Base-by-base conservation (phyloP, 2,113 vertebrate genomes). In the Paralichthys olivaceus region DNA sequence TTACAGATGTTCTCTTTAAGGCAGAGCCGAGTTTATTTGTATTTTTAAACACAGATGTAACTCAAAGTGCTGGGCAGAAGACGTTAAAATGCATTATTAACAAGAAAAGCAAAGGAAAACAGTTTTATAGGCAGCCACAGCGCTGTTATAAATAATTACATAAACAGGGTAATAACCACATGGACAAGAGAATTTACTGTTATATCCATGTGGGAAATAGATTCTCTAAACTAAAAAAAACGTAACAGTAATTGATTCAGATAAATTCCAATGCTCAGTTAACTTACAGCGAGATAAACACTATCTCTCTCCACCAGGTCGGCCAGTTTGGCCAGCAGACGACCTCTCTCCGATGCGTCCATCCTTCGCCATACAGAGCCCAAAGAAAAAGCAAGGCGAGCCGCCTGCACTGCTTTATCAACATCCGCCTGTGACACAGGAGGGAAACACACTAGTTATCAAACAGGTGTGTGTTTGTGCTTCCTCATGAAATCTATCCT, bases 281-380 rank as follows among this genome's bases (percentile, higher is more conserved):
- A 12, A 84, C 96, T 96, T 93, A 99, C 98, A 26, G 98, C 97
- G 53, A 99, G 95, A 84, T 96, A 91, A 32, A 95, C 85, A n/a
- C 97, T 94, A 91, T 99, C 98, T 78, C 97, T 93, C 90, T 99
- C 98, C 15, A 99, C 96, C 90, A 99, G 86, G 88, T 99, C 97
- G 3, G 98, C 98, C 40, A 99, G 93, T 78, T 97, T 99, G 72
- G 96, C 95, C 87, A 99, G 63, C 69, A 99, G 95, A n/a, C 93
- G 93, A 7, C 97, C 97, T 69, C 98, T 94, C 69, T 99, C 97
- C 0, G 97, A 99, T 1, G 97, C 98, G n/a, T 99, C 98, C 97
- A 98, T 98, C 80, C 93, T 95, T 79, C 98, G 92, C 98, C 98
- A 99, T 0, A 96, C 96, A 0, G 98, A 99, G 0, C 98, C 97